Evolutionary conservation across 2,888 invertebrate genomes (phyloP).

Genomic region (Melipona bicolor): DNA sequence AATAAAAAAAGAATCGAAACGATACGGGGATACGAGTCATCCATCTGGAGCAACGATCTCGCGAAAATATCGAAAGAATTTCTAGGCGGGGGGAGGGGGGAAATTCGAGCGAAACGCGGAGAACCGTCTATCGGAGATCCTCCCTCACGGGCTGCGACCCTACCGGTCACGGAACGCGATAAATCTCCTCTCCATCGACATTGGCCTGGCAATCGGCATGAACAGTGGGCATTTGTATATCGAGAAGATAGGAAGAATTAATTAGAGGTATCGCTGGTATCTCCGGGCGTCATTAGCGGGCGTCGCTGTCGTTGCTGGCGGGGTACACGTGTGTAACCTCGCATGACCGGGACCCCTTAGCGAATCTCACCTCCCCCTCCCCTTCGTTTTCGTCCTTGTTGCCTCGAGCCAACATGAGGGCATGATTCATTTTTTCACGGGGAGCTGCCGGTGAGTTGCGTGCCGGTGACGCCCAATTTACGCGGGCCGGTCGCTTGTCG

Average conservation of each 20-base stretch:
- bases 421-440: conserved; percentile 67
- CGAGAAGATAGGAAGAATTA: conserved; percentile 83
- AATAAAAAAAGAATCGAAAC: too few species aligned
- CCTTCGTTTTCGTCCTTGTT: conserved; percentile 44
- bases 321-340: conserved; percentile 74
- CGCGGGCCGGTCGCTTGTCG: conserved; percentile 51
- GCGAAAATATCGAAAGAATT: too few species aligned
- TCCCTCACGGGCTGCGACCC: conserved; percentile 27
- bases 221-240: conserved; percentile 81
- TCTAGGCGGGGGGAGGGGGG: too few species aligned
- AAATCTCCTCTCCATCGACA: conserved; percentile 66
- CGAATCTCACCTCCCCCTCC: conserved; percentile 69
- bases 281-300: conserved; percentile 83
- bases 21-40: too few species aligned
- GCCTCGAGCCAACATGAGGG: conserved; percentile 12
- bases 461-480: conserved; percentile 68
- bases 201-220: conserved; percentile 63
- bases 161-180: conserved; percentile 62
- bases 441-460: conserved; percentile 49
- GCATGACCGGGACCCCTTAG: conserved; percentile 77
- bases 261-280: conserved; percentile 83
- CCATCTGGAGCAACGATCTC: too few species aligned
- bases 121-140: neutral
- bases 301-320: conserved; percentile 76
- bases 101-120: neutral